These are phyloP conservation scores for Dicyrtoma fusca DNA, from an alignment of 2,888 invertebrate genomes.

Conservation along the genomic window DNA sequence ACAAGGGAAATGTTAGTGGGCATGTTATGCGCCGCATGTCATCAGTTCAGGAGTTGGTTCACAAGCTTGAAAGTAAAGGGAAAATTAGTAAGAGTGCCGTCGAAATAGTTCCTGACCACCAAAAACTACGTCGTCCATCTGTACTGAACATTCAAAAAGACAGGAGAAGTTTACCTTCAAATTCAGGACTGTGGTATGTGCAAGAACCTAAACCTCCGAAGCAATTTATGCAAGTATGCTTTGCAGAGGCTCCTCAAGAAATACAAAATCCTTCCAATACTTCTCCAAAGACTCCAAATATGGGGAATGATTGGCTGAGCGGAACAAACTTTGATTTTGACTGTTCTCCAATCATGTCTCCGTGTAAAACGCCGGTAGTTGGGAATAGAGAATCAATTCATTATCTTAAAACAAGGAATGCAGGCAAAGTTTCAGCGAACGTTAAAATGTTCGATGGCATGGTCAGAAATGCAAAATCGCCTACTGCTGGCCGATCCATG, in stretches of 20 bases:
- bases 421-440: slow-evolving; percentile 79
- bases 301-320: slow-evolving; percentile 23
- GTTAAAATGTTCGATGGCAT: slow-evolving; percentile 72
- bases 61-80: slow-evolving; percentile 40
- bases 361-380: background rate
- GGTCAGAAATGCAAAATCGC: slow-evolving; percentile 54
- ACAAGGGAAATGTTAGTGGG: background rate
- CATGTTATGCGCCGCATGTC: slow-evolving; percentile 45
- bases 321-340: slow-evolving; percentile 38
- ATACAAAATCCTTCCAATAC: no score
- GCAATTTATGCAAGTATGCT: no score
- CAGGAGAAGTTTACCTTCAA: slow-evolving; percentile 22
- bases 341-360: background rate
- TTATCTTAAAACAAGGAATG: slow-evolving; percentile 62
- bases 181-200: slow-evolving; percentile 13
- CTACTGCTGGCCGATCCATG: slow-evolving; percentile 39
- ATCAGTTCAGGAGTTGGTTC: slow-evolving; percentile 51
- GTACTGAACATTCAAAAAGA: slow-evolving; percentile 1
- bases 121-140: slow-evolving; percentile 15
- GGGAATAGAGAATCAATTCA: slow-evolving; percentile 50
- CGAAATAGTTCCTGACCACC: slow-evolving; percentile 13
- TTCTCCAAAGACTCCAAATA: slow-evolving; percentile 17
- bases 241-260: no score
- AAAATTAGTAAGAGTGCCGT: slow-evolving; percentile 30
- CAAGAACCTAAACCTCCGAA: background rate